Evolutionary conservation across 2,113 vertebrate genomes (phyloP), one percentile per base, ranked within the genome.

Genomic region (Collichthys lucidus): DNA sequence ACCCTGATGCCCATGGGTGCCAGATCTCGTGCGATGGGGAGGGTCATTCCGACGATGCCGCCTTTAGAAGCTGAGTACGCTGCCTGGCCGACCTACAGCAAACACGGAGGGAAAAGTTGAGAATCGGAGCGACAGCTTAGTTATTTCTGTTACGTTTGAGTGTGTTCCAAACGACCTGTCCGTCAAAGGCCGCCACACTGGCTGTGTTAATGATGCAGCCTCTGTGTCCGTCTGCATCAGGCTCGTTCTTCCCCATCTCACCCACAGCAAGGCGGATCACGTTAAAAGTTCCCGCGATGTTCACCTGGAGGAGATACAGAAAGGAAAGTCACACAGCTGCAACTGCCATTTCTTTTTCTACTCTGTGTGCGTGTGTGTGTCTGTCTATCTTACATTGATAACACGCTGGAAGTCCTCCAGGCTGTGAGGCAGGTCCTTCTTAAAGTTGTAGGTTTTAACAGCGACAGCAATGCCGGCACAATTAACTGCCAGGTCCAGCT

Each of bases 11-110:
- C 98, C 82, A 97, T 80, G 0, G 97, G 96, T 0, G 97, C 96
- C 74, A 99, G 93, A 86, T 99, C 98, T 17, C 97, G 95, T 56
- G 97, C 97, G 4, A 98, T 96, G 59, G 98, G 97, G n/a, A 99
- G 93, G 0, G 97, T 99, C 97, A 99, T 98, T 22, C 94, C 94
- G 17, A 98, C 97, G 16, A 98, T 98, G 19, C 96, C 97, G 0
- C 96, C 97, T 82, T 98, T 98, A 65, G 97, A 98, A 17, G 97
- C 98, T 0, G 98, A 96, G 50, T 98, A 98, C 0, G 97, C 97
- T 0, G 96, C 96, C 71, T 99, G 97, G 12, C 97, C 98, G n/a
- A 98, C 96, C 97, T 98, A 46, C 19, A 63, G 60, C 3, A 84
- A 60, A 70, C 52, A 80, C 35, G 49, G 22, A 60, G 14, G 15